phyloP scores from a whole-genome alignment of 2,888 invertebrate species.

The Caenorhabditis doughertyi region DNA sequence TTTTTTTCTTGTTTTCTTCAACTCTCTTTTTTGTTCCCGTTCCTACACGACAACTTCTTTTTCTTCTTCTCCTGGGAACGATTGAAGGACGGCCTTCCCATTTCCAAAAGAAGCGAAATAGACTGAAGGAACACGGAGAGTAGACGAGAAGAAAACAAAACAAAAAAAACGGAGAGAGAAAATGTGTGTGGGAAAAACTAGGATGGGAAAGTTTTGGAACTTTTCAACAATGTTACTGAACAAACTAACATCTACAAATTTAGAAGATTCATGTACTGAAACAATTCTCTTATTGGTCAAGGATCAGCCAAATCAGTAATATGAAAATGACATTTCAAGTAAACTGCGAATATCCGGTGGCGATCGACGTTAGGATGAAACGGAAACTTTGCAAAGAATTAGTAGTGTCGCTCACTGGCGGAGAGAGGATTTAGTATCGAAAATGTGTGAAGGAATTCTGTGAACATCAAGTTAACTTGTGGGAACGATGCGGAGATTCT shows the following conservation, averaged over 20 bases:
- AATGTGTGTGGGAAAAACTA: slow-evolving; percentile 5
- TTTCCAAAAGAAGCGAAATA: slow-evolving; percentile 10
- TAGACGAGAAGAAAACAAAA: background rate
- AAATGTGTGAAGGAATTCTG: slow-evolving; percentile 21
- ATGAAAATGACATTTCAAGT: slow-evolving; percentile 12
- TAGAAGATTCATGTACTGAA: background rate
- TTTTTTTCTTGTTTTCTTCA: slow-evolving; percentile 12
- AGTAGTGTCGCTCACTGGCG: background rate
- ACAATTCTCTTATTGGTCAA: background rate
- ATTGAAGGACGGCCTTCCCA: slow-evolving; percentile 43
- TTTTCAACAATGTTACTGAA: background rate
- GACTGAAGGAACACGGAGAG: slow-evolving; percentile 18
- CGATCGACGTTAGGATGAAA: background rate
- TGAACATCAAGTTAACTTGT: slow-evolving; percentile 20
- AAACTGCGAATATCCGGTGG: slow-evolving; percentile 30
- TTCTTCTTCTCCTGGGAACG: slow-evolving; percentile 44
- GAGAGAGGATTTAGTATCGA: slow-evolving; percentile 33
- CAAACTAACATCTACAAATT: background rate
- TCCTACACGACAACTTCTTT: slow-evolving; percentile 26
- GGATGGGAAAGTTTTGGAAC: slow-evolving; percentile 1
- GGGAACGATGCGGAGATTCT: background rate
- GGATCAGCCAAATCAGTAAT: background rate
- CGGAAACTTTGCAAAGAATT: slow-evolving; percentile 44
- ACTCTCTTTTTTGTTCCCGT: slow-evolving; percentile 33
- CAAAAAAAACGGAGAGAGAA: slow-evolving; percentile 10